Conservation (phyloP, 2,113 vertebrate genomes). For the western clawed frog (Xenopus tropicalis) region UCB_Xtro_10.0 CM004445.2:55312001-55312500, state of each 20-base stretch:
- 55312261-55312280: not conserved
- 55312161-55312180: conserved; percentile 61
- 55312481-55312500: too few relatives aligned
- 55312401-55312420: too few relatives aligned
- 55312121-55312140: conserved; percentile 58
- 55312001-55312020: conserved; percentile 51
- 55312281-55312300: too few relatives aligned
- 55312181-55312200: conserved; percentile 60
- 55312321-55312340: too few relatives aligned
- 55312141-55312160: conserved; percentile 57
- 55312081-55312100: conserved; percentile 54
- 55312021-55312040: conserved; percentile 50
- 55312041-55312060: conserved; percentile 52
- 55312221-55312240: conserved; percentile 53
- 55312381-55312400: too few relatives aligned
- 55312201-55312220: conserved; percentile 50
- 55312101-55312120: conserved; percentile 63
- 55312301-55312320: too few relatives aligned
- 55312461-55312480: too few relatives aligned
- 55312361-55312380: too few relatives aligned
- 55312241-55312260: conserved; percentile 46
- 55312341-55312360: too few relatives aligned
- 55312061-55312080: conserved; percentile 43
- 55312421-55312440: too few relatives aligned
- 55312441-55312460: too few relatives aligned